Conservation (phyloP, 64 coral and sea anemone species). For the Montipora sp. region DNA sequence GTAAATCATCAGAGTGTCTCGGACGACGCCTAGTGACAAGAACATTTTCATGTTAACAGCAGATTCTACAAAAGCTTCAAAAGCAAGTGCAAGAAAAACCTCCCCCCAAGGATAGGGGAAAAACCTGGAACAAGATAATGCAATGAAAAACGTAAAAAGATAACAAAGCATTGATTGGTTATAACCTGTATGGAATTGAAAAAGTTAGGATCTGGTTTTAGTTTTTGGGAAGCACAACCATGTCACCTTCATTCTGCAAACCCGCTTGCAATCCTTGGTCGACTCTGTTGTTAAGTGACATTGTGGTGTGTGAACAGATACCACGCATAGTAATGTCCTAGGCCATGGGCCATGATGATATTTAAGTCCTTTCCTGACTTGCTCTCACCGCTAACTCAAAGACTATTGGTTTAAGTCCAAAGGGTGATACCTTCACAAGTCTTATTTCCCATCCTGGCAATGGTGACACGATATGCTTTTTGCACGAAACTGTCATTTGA, state of each 20-base stretch:
- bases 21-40: constrained; percentile 28
- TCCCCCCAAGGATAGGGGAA: not conserved
- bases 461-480: constrained; percentile 21
- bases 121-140: not conserved
- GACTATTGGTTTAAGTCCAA: constrained; percentile 47
- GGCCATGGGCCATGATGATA: not conserved
- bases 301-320: not conserved
- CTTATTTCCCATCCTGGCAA: constrained; percentile 22
- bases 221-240: constrained; percentile 22
- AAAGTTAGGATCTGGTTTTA: not conserved
- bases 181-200: not conserved
- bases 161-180: not conserved
- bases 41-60: not conserved
- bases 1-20: constrained; percentile 37
- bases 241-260: constrained; percentile 51
- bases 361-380: constrained; percentile 37
- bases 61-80: not conserved
- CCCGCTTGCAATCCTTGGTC: constrained; percentile 34
- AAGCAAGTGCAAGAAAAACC: not conserved
- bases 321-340: constrained; percentile 25
- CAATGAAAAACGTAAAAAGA: not conserved
- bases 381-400: not conserved
- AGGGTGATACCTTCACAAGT: constrained; percentile 8
- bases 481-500: not conserved
- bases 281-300: constrained; percentile 26